Conservation (phyloP, 2,888 invertebrate genomes). For the Trichogramma evanescens region DNA sequence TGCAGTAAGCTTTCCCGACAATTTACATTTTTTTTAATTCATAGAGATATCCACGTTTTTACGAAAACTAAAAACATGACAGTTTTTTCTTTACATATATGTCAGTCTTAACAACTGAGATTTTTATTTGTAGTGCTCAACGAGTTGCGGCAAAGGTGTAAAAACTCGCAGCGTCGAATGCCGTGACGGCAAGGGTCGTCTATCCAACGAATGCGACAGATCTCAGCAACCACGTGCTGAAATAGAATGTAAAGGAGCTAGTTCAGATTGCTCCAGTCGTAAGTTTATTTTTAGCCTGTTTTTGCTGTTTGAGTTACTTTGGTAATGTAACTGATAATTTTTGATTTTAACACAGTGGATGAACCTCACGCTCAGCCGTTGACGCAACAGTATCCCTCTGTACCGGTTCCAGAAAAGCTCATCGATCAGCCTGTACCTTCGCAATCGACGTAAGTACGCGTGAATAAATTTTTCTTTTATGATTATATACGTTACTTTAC, state of each 20-base stretch:
- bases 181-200: constrained; percentile 50
- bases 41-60: too few species aligned
- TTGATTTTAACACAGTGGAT: constrained; percentile 27
- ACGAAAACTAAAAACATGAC: too few species aligned
- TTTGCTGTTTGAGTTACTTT: neutral
- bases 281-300: constrained; percentile 24
- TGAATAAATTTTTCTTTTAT: neutral
- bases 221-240: constrained; percentile 62
- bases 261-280: constrained; percentile 54
- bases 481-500: neutral
- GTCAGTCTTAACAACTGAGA: too few species aligned
- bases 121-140: constrained; percentile 68
- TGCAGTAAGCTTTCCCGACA: too few species aligned
- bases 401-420: constrained; percentile 61
- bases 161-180: constrained; percentile 80
- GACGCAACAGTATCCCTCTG: constrained; percentile 63
- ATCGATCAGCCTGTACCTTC: constrained; percentile 68
- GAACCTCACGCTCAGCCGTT: constrained; percentile 38
- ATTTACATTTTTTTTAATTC: too few species aligned
- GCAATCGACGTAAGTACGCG: constrained; percentile 66
- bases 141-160: constrained; percentile 81
- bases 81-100: too few species aligned
- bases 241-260: constrained; percentile 61
- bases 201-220: constrained; percentile 58
- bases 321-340: neutral